Evolutionary conservation across 2,888 invertebrate genomes (phyloP).

Genomic region (Chrysolina haemoptera): DNA sequence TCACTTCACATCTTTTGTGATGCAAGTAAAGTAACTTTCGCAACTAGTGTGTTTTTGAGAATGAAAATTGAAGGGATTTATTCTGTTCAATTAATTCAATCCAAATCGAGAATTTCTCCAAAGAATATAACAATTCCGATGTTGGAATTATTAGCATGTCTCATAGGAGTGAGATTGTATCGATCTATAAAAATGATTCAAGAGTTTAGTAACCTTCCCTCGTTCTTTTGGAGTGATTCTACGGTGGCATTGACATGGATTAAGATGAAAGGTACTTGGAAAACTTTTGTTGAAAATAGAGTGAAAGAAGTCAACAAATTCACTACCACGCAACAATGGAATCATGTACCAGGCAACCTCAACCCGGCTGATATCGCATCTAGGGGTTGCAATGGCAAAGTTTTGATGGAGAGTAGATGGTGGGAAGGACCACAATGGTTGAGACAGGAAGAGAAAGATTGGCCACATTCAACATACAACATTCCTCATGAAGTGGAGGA

Average conservation of each 20-base stretch:
- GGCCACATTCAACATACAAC: background rate
- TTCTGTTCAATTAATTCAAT: background rate
- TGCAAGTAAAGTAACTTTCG: no score
- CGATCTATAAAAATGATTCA: background rate
- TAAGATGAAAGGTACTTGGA: constrained; percentile 16
- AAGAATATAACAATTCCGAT: background rate
- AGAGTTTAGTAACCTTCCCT: background rate
- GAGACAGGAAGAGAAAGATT: background rate
- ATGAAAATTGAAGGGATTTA: no score
- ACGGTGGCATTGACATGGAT: constrained; percentile 22
- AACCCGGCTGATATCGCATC: constrained; percentile 3
- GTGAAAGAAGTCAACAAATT: constrained; percentile 11
- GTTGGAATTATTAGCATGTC: background rate
- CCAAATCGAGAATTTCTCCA: background rate
- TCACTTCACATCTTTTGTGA: no score
- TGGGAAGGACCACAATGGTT: constrained; percentile 7
- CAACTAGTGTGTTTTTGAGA: no score
- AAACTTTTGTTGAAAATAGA: constrained; percentile 22
- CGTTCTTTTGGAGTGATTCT: constrained; percentile 20
- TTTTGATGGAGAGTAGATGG: background rate
- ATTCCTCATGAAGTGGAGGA: background rate
- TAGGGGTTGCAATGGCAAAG: background rate
- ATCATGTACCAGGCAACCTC: constrained; percentile 8
- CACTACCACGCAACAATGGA: background rate
- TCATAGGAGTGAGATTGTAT: background rate